These are phyloP conservation scores for Nebria salina DNA, from an alignment of 2,888 invertebrate species.

Conservation along the genomic window DNA sequence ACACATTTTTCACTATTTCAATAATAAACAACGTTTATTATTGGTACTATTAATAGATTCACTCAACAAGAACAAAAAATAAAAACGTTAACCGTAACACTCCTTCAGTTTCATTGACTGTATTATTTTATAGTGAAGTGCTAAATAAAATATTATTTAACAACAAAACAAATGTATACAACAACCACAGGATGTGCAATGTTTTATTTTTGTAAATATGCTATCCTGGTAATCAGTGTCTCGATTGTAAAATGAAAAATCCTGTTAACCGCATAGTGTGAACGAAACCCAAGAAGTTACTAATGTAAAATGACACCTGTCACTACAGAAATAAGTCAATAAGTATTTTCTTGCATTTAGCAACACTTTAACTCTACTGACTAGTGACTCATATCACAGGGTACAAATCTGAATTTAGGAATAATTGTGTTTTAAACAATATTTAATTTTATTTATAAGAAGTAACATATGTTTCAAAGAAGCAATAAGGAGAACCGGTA, in stretches of 20 bases:
- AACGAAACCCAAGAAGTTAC: background rate
- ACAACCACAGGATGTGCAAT: background rate
- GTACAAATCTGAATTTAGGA: background rate
- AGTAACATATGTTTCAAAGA: no score
- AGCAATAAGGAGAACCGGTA: no score
- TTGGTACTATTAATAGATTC: background rate
- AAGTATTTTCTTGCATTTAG: background rate
- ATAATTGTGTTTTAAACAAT: background rate
- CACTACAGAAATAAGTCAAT: background rate
- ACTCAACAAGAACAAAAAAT: background rate
- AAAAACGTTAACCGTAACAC: no score
- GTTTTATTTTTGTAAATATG: background rate
- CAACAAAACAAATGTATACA: background rate
- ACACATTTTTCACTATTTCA: background rate
- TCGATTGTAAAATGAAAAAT: background rate
- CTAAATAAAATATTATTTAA: background rate
- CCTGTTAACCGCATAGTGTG: background rate
- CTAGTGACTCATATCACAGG: no score
- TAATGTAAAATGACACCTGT: background rate
- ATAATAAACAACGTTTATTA: background rate
- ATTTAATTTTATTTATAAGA: no score
- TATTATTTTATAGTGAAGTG: background rate
- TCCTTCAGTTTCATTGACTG: background rate
- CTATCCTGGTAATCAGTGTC: background rate
- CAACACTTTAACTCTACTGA: background rate